These are phyloP conservation scores for Oncorhynchus clarkii DNA, from an alignment of 2,113 vertebrate genomes.

Conservation along the genomic window DNA sequence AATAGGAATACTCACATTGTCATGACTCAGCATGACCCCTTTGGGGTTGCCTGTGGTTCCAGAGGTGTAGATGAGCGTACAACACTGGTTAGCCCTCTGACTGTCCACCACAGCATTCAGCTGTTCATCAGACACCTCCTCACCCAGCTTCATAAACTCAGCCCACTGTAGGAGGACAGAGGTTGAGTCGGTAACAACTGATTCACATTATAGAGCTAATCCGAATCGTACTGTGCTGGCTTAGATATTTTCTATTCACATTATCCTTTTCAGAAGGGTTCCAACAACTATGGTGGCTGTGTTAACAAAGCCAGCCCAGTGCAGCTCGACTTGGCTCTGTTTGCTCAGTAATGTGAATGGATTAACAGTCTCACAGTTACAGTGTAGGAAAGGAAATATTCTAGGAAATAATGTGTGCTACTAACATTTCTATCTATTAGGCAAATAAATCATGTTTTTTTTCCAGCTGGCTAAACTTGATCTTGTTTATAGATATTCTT, in stretches of 20 bases:
- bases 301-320: no score
- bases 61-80: conserved; percentile 76
- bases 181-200: not conserved
- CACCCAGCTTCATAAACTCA: conserved; percentile 74
- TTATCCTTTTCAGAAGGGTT: no score
- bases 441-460: not conserved
- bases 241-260: no score
- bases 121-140: conserved; percentile 53
- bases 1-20: conserved; percentile 69
- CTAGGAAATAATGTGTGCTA: not conserved
- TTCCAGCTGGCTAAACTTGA: not conserved
- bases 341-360: not conserved
- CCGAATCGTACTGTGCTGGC: no score
- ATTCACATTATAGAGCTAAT: not conserved
- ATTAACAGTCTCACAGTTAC: not conserved
- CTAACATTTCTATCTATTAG: not conserved
- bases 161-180: conserved; percentile 67
- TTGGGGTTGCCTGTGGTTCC: conserved; percentile 76
- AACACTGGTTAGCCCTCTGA: conserved; percentile 77
- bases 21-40: conserved; percentile 82
- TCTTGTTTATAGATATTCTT: not conserved
- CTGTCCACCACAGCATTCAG: conserved; percentile 66
- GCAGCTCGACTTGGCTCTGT: no score
- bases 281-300: no score
- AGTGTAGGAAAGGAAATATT: not conserved